Base-by-base conservation (phyloP, 2,888 invertebrate genomes). In the Catocala nupta region DNA sequence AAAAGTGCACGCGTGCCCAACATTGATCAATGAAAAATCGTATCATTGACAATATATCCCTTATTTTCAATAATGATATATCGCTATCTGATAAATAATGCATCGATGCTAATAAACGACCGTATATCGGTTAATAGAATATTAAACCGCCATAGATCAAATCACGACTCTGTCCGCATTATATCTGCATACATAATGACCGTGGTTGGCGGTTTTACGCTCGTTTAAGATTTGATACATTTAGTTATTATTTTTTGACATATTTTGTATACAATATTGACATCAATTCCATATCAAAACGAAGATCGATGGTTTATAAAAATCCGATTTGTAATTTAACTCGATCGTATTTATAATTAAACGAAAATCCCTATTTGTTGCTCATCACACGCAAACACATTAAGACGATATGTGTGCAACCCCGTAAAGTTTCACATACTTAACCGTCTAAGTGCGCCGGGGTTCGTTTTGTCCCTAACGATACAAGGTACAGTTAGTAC, bases 11-110 rank as follows among this genome's bases (percentile, higher is more conserved):
- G 92, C 91, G 84, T 85, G 82, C 84, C 82, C 81, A 85, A 80
- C 81, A 81, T 80, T 80, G 85, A 88, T 89, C 84, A 88, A 83
- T 86, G 85, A 89, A 90, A 91, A 92, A 90, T 88, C 81, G 83
- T 73, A 72, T 69, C 80, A 88, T 81, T 88, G 89, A 88, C 88
- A 89, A 80, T 82, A 84, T 87, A 88, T 81, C 89, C 89, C 90
- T 89, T 85, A 82, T 84, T 81, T 84, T 75, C 80, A 75, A 80
- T 79, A 84, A 86, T 90, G 90, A 93, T 92, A 84, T 84, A 93
- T 91, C 73, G 84, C 75, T 79, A 77, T 77, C 77, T 74, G 79
- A 82, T 80, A 78, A 73, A 79, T 79, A 78, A 75, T 70, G 71
- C 66, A 75, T 69, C 64, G 73, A 71, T 68, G 65, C 65, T 75